Conservation (phyloP, 2,797 vertebrate species). For the Peromyscus melanophrys region DNA sequence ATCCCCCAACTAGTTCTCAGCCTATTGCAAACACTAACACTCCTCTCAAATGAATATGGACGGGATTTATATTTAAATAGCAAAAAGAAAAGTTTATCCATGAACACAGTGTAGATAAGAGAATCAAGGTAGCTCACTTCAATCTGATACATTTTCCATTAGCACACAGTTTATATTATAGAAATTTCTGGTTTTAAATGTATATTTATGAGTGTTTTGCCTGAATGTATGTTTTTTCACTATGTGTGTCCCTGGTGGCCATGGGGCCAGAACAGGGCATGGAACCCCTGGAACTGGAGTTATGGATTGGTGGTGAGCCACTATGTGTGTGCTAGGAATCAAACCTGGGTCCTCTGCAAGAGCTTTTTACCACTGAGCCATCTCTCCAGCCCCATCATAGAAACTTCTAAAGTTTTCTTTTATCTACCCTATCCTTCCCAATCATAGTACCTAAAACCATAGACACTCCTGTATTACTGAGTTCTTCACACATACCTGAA, state of each 20-base stretch:
- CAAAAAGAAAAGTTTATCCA: background rate
- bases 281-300: background rate
- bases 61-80: background rate
- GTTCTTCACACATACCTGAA: background rate
- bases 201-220: background rate
- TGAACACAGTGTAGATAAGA: background rate
- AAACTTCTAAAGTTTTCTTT: conserved; percentile 47
- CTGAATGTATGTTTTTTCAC: background rate
- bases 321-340: background rate
- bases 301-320: background rate
- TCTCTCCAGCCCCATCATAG: background rate
- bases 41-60: background rate
- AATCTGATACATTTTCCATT: background rate
- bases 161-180: background rate
- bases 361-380: background rate
- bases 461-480: background rate
- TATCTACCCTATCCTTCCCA: background rate
- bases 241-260: background rate
- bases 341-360: background rate
- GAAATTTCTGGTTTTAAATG: background rate
- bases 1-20: background rate
- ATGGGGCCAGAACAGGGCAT: background rate
- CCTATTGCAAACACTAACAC: background rate
- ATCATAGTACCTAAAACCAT: conserved; percentile 38
- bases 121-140: background rate